Evolutionary conservation across 2,113 vertebrate genomes (phyloP), one percentile per base, ranked within the genome.

Genomic region (Colaptes auratus): DNA sequence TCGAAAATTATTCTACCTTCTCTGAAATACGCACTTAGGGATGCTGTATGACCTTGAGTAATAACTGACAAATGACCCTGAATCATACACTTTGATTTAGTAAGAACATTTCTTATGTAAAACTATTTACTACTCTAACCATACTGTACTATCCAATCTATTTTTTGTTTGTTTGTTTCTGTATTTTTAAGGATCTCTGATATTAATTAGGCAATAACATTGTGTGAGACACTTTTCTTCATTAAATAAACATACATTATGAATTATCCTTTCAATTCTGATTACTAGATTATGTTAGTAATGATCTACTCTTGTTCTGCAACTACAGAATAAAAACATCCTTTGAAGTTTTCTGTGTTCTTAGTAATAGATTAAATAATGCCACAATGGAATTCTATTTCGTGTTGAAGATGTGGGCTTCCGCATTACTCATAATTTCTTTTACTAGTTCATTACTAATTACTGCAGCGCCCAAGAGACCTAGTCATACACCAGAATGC

Each of bases 271-370:
- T 85, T 53, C 59, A 89, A 86, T 46, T 74, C 31, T 90, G 79
- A 71, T 95, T 71, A 77, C 73, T 92, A 75, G 81, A 83, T 86
- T 86, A 75, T 78, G 76, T 74, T 86, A 74, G 30, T 80, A 90
- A 90, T n/a, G 2, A 86, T 67, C 56, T 83, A 56, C 21, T 90
- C 53, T 93, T 77, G 66, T 81, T 36, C 86, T 88, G 70, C 19
- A 81, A 77, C 58, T 48, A 5, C 36, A 28, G 69, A 60, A 88
- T 74, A 81, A 90, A 91, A 89, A 67, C 33, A 81, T 50, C 33
- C 53, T 94, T 96, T 90, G 88, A 95, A 83, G 76, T 71, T 96
- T 91, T 74, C 50, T 59, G 10, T 77, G 25, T 78, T 90, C 48
- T 80, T 90, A 64, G 48, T 64, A 93, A 91, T 42, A 77, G 39